Evolutionary conservation across 2,888 invertebrate species (phyloP), one percentile per base, ranked within the genome.

Genomic region (Oscheius sp.): DNA sequence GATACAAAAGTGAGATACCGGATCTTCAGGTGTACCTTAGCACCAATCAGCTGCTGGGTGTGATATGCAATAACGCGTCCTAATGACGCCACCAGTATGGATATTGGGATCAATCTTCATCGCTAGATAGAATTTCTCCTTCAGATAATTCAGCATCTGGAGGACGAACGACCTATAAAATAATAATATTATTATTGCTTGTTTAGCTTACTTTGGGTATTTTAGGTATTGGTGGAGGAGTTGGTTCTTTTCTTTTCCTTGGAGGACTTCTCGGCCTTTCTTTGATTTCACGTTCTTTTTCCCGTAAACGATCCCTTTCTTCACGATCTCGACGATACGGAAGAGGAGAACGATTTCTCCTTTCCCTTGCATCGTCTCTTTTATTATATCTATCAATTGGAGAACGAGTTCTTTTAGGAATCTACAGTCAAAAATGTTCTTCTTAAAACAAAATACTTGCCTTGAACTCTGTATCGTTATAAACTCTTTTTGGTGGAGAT

Each of bases 101-200:
- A 57, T n/a, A 12, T 17, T 15, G 61, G 45, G 45, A 12, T 50
- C 34, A 69, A 69, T 75, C 75, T 33, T 84, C 84, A 37, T 85
- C 85, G 6, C 80, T 77, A 25, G 80, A 81, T 37, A 85, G 61
- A 57, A 85, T 86, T 63, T 85, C 85, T 66, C 85, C 85, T 10
- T 85, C 85, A 2, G 82, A 82, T 4, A 85, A 63, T 39, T 85
- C 85, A 50, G 80, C 82, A 39, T 83, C 83, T 52, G 79, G 75
- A 69, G 81, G 58, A 68, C 82, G 66, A 61, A 72, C 72, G 58
- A 48, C 68, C 68, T 68, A 46, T 1, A 68, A 33, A 25, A 5
- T 10, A 8, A 42, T n/a, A n/a, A n/a, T n/a, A n/a, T n/a, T n/a
- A 15, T 45, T 23, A 20, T 46, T 42, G 42, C 15, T 6, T 8